Conservation (phyloP, 2,888 invertebrate genomes). For the Pseudococcus viburni region DNA sequence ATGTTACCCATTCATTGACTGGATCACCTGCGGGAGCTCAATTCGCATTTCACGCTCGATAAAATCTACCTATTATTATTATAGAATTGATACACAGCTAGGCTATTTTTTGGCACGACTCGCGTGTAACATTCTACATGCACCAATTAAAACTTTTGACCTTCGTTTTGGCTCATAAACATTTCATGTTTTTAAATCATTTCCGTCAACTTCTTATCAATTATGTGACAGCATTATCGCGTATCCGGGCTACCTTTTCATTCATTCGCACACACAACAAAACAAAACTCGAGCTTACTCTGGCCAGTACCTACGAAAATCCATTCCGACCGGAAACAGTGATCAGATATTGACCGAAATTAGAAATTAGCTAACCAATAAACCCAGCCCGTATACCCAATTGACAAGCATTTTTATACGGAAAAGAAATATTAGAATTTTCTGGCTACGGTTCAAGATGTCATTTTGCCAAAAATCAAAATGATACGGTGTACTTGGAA, state of each 20-base stretch:
- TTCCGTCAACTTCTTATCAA: background rate
- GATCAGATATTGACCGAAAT: slow-evolving; percentile 47
- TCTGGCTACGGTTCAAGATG: slow-evolving; percentile 56
- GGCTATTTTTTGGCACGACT: background rate
- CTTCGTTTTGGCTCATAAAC: background rate
- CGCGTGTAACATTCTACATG: background rate
- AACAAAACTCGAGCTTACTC: too few species aligned
- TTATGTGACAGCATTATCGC: background rate
- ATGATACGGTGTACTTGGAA: slow-evolving; percentile 59
- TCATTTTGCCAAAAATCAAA: slow-evolving; percentile 65
- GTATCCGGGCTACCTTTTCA: too few species aligned
- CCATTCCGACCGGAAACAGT: background rate
- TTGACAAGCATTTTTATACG: slow-evolving; percentile 63
- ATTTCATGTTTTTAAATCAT: background rate
- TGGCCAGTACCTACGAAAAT: background rate
- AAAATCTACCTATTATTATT: too few species aligned
- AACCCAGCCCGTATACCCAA: slow-evolving; percentile 30
- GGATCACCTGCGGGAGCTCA: too few species aligned
- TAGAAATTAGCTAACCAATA: slow-evolving; percentile 60
- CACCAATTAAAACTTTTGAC: background rate
- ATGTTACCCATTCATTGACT: background rate
- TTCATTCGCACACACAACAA: too few species aligned
- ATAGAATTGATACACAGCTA: background rate
- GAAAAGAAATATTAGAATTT: slow-evolving; percentile 60
- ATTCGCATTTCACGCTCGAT: too few species aligned